Percentiles rank a stretch among this genome's conserved stretches.
Evolutionary conservation across 2,113 vertebrate genomes (phyloP).

Genomic region (Ceuthmochares aereus): DNA sequence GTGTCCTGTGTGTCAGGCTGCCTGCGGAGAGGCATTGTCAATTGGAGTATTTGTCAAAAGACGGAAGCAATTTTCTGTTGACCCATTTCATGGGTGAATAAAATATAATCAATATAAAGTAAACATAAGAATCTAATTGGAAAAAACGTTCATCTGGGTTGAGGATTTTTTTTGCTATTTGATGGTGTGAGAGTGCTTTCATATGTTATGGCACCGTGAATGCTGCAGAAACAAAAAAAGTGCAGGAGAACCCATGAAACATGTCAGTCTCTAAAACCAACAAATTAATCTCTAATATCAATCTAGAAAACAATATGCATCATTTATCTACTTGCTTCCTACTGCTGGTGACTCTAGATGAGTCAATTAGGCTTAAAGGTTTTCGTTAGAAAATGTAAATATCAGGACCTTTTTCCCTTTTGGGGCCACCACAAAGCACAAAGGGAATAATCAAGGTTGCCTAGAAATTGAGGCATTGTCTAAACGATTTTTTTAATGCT

Average conservation of each 20-base stretch:
- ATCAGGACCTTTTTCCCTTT: neutral
- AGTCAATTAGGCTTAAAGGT: neutral
- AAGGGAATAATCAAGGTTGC: neutral
- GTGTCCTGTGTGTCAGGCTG: neutral
- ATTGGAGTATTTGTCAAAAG: constrained; percentile 22
- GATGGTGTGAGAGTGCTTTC: neutral
- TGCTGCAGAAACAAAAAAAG: neutral
- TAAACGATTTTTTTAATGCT: neutral
- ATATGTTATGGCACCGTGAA: rapidly evolving
- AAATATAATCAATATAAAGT: constrained; percentile 37
- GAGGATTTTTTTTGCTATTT: neutral
- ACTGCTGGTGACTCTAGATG: neutral
- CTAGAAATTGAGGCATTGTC: neutral
- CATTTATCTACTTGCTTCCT: neutral
- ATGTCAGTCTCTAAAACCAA: neutral
- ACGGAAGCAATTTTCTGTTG: neutral
- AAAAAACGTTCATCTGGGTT: neutral
- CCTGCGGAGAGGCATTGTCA: neutral
- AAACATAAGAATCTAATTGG: neutral
- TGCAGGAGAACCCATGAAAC: neutral
- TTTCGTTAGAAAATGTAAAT: neutral
- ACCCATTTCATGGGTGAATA: constrained; percentile 46
- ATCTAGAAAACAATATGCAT: neutral
- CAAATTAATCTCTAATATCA: neutral
- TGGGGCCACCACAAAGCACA: neutral